phyloP scores from a whole-genome alignment of 2,113 vertebrate species.

The Dasyprocta punctata region DNA sequence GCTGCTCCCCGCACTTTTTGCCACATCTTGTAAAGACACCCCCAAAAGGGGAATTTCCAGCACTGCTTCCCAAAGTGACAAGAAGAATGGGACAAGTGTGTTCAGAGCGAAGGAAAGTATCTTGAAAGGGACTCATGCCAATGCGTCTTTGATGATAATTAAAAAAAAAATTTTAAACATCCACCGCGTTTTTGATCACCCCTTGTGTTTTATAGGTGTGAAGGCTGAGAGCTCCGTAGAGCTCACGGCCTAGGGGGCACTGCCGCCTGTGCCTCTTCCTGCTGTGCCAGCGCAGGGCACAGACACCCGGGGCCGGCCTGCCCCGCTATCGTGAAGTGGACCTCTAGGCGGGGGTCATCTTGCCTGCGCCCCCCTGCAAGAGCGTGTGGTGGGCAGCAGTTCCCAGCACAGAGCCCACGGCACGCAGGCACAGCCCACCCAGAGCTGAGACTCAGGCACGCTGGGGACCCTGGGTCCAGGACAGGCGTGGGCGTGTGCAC shows the following conservation, averaged over 20 bases:
- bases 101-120: background rate
- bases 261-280: no score
- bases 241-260: background rate
- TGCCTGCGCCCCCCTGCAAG: background rate
- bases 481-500: background rate
- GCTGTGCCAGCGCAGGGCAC: background rate
- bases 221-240: background rate
- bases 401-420: background rate
- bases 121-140: background rate
- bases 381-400: background rate
- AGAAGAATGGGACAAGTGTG: background rate
- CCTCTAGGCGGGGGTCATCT: background rate
- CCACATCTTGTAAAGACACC: background rate
- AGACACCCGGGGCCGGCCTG: background rate
- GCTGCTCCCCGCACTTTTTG: background rate
- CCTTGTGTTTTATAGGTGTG: background rate
- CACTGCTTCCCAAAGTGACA: background rate
- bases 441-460: background rate
- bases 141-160: background rate
- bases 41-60: background rate
- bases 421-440: accelerated
- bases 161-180: background rate
- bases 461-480: background rate
- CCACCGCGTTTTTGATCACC: background rate
- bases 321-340: background rate